Evolutionary conservation across 2,888 invertebrate genomes (phyloP), one percentile per base, ranked within the genome.

Genomic region (Alloscopus bannaensis): DNA sequence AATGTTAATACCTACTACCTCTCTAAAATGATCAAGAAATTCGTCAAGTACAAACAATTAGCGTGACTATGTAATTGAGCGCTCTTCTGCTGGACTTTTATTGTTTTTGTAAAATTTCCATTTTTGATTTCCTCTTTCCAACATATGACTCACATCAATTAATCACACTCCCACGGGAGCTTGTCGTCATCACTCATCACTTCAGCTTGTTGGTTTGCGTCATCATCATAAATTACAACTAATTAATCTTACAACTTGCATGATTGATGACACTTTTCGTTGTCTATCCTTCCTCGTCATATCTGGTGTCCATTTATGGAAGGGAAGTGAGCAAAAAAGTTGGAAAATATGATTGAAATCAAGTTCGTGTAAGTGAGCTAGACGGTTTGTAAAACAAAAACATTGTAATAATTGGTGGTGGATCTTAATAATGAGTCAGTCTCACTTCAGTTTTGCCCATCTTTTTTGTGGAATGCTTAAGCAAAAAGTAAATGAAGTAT

Each of bases 311-410:
- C 62, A 62, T 62, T 62, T 62, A 62, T 62, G 62, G 62, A 42
- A 40, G 40, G 13, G 4, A n/a, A 36, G 31, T 22, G 11, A 6
- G 18, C 8, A 64, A 64, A 45, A 65, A 45, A 2, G 42, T 16
- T 42, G 13, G 8, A 60, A 60, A 60, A 42, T 4, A 22, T 55
- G 8, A n/a, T 16, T 59, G 13, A 45, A 59, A 59, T n/a, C 47
- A 50, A 50, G 50, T 29, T 52, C 6, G 16, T n/a, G 31, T 66
- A 66, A 66, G 28, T 66, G 66, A 50, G 66, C 36, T 20, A 50
- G 52, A 50, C 52, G 22, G n/a, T n/a, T n/a, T n/a, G n/a, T n/a
- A n/a, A n/a, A 66, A 36, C 66, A 66, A 66, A 66, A 64, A 64
- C 42, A 45, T 28, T 42, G n/a, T 29, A 31, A 50, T 50, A 66